phyloP scores from a whole-genome alignment of 2,888 invertebrate genomes.

The Sinhomidia bicolor region DNA sequence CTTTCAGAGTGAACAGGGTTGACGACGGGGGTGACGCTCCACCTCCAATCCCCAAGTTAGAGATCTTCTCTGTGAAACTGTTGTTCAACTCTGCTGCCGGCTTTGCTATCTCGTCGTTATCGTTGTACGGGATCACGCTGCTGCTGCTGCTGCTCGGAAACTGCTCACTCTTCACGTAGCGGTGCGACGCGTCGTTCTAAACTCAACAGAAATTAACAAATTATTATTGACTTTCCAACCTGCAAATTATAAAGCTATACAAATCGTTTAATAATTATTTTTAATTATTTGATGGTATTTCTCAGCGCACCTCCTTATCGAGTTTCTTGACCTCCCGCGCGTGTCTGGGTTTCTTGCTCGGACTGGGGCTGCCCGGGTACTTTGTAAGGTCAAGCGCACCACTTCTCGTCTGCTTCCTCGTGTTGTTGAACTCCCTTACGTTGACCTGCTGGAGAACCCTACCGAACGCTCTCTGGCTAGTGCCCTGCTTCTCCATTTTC shows the following conservation, averaged over 20 bases:
- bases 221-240: too few relatives aligned
- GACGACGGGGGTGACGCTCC: neutral
- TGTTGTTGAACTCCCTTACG: too few relatives aligned
- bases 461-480: slow-evolving; percentile 32
- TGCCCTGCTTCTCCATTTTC: neutral
- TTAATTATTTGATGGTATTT: too few relatives aligned
- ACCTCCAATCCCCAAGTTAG: slow-evolving; percentile 52
- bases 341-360: neutral
- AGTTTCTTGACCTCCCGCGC: neutral
- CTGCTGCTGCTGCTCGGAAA: neutral
- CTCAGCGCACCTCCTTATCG: neutral
- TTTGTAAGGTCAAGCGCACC: too few relatives aligned
- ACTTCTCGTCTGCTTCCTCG: too few relatives aligned
- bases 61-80: slow-evolving; percentile 73
- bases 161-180: too few relatives aligned
- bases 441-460: slow-evolving; percentile 27
- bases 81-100: slow-evolving; percentile 54
- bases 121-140: slow-evolving; percentile 19
- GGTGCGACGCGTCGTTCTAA: neutral
- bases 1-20: neutral
- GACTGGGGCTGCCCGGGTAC: slow-evolving; percentile 44
- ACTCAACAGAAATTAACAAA: too few relatives aligned
- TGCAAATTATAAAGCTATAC: too few relatives aligned
- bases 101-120: neutral
- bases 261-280: too few relatives aligned